Conservation (phyloP, 2,113 vertebrate species). For the Strix aluco region DNA sequence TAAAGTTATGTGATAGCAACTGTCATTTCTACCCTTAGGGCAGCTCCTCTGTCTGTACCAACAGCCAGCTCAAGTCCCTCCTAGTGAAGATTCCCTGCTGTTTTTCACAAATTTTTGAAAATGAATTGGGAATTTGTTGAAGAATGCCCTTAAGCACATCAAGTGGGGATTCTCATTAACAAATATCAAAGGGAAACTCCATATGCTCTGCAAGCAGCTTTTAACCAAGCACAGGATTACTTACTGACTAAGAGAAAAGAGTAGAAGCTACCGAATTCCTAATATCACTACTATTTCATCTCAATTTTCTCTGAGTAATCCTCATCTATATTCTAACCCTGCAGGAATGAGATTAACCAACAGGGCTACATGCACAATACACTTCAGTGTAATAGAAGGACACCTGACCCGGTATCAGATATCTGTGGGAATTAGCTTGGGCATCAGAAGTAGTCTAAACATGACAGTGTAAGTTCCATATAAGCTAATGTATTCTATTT, state of each 20-base stretch:
- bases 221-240: constrained; percentile 8
- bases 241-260: neutral
- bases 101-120: constrained; percentile 23
- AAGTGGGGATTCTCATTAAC: constrained; percentile 43
- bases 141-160: constrained; percentile 19
- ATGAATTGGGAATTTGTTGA: constrained; percentile 13
- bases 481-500: constrained; percentile 11
- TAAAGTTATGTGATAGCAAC: neutral
- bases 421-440: constrained; percentile 30
- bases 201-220: neutral
- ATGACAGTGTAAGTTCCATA: constrained; percentile 12
- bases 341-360: neutral
- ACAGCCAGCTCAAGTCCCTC: neutral
- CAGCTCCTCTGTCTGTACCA: neutral
- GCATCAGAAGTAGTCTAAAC: constrained; percentile 19
- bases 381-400: neutral
- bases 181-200: constrained; percentile 45
- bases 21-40: neutral
- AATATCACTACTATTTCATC: neutral
- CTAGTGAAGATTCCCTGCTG: neutral
- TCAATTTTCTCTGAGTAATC: neutral
- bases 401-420: neutral
- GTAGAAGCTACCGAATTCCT: neutral
- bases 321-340: neutral
- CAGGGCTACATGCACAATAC: neutral